Base-by-base conservation (phyloP, 2,797 vertebrate genomes). In the Xiphophorus birchmanni region DNA sequence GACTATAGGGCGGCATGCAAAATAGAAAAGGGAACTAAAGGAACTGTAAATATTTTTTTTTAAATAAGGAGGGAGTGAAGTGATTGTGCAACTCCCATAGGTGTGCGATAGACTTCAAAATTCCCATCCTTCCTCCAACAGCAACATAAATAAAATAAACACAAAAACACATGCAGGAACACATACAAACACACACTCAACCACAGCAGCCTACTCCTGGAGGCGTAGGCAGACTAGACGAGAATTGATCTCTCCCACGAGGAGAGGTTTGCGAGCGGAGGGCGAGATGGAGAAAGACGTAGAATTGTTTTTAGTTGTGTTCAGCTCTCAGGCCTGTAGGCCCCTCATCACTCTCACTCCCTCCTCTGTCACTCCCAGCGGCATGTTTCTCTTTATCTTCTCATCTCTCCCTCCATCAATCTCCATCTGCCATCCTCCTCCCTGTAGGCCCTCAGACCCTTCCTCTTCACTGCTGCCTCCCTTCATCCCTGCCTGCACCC, bases 181-280 rank as follows among this genome's bases (percentile, higher is more conserved):
- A 73, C 85, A 83, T 83, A 88, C 86, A 90, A 79, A 89, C 85
- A 91, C 82, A 87, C 85, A 82, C 78, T 85, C 87, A 81, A 87
- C 86, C 82, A 88, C 83, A 89, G 85, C 87, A 91, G 91, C 88
- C 93, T 93, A 92, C 86, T 95, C 93, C 95, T 95, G 90, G 92
- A 95, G 94, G 95, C 92, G 86, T 91, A 92, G 90, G 84, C 90
- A 94, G 95, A 95, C 95, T 93, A 96, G 94, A 95, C 94, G 84
- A 93, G 88, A 95, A 96, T 96, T 96, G 95, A 96, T 95, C 94
- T 90, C 86, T 94, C 94, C 93, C 93, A 91, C 91, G 92, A 93
- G 93, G 92, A 94, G 86, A 92, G 77, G 86, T 89, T 91, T 84
- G 82, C 85, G 86, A 90, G 78, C 42, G 12, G 32, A 74, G 82